Conservation (phyloP, 2,113 vertebrate genomes). For the Parotia lawesii region DNA sequence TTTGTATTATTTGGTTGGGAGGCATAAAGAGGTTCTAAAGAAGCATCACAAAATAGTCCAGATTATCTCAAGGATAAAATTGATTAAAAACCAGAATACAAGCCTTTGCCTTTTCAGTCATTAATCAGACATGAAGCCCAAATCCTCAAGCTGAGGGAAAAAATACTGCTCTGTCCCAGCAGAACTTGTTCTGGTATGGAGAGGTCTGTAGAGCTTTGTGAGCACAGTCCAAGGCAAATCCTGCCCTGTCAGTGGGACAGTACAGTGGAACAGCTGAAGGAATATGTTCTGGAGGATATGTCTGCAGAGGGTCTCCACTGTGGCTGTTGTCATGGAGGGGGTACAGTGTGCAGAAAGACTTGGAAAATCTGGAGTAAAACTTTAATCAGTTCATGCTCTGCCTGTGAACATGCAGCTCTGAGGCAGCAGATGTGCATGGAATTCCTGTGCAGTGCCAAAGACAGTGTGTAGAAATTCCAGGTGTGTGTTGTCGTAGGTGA, state of each 20-base stretch:
- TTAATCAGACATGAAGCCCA: not conserved
- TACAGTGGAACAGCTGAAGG: not conserved
- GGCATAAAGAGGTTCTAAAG: not conserved
- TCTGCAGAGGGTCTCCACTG: not conserved
- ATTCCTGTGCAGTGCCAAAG: not conserved
- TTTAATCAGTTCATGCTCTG: not conserved
- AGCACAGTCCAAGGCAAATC: not conserved
- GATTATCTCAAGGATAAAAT: not conserved
- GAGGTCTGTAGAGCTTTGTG: not conserved
- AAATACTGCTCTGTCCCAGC: not conserved
- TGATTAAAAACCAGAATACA: not conserved
- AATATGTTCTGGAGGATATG: not conserved
- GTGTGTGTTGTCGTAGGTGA: not conserved
- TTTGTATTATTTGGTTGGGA: not conserved
- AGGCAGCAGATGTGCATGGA: fast-evolving
- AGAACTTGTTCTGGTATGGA: not conserved
- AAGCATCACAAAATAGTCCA: not conserved
- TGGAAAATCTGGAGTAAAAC: not conserved
- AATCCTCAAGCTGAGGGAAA: not conserved
- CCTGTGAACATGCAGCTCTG: not conserved
- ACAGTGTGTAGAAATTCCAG: not conserved
- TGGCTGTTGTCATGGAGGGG: not conserved
- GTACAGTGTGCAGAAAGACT: not conserved
- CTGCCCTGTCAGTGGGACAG: not conserved
- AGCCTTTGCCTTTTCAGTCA: not conserved